Evolutionary conservation across 1,140 invertebrate genomes (phyloP).

Genomic region (Apis dorsata): DNA sequence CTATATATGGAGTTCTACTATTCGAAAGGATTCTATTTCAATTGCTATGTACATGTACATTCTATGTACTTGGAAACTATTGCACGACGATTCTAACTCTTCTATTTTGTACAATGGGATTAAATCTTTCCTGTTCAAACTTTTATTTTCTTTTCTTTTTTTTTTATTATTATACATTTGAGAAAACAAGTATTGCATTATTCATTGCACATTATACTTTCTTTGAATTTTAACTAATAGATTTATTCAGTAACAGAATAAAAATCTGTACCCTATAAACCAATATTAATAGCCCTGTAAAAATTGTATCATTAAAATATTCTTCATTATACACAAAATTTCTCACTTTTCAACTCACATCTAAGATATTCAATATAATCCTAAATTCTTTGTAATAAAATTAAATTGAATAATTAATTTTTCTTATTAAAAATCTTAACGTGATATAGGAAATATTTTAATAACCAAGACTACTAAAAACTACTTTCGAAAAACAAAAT

Average conservation of each 20-base stretch:
- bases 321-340: neutral
- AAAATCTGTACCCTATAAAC: neutral
- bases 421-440: too few species aligned
- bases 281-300: neutral
- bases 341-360: neutral
- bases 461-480: too few species aligned
- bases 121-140: neutral
- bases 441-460: too few species aligned
- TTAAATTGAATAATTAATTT: too few species aligned
- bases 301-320: neutral
- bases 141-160: neutral
- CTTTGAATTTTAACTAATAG: neutral
- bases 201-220: neutral
- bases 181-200: neutral
- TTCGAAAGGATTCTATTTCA: slow-evolving; percentile 5
- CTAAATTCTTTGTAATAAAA: neutral
- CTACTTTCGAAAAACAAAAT: too few species aligned
- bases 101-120: neutral
- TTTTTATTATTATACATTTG: neutral
- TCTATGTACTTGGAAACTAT: neutral
- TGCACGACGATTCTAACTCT: neutral
- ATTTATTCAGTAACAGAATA: neutral
- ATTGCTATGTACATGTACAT: neutral
- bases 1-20: slow-evolving; percentile 16
- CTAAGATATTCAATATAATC: neutral